Percentiles rank a stretch among this genome's conserved stretches.
Evolutionary conservation across 1,140 invertebrate species (phyloP).

Genomic region (Platorchestia sp.): DNA sequence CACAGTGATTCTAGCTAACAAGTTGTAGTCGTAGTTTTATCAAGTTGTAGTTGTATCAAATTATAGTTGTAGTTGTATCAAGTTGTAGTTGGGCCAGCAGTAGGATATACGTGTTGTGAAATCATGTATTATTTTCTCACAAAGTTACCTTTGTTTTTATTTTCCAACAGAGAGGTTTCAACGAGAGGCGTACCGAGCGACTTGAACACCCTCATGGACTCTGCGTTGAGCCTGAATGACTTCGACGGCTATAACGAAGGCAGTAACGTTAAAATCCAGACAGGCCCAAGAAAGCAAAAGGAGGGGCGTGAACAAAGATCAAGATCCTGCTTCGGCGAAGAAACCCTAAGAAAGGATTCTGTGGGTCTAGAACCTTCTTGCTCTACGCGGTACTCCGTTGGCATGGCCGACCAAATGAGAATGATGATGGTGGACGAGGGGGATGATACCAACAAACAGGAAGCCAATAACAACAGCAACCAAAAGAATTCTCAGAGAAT

Average conservation of each 20-base stretch:
- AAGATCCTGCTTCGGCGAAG: neutral
- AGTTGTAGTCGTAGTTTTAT: too few species aligned
- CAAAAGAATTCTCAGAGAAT: slow-evolving; percentile 29
- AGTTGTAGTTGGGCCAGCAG: too few species aligned
- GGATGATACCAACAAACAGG: neutral
- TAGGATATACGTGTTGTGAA: neutral
- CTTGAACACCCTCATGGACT: slow-evolving; percentile 13
- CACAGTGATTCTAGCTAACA: too few species aligned
- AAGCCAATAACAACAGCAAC: slow-evolving; percentile 4
- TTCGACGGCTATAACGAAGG: neutral
- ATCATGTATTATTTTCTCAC: neutral
- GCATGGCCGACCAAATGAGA: neutral
- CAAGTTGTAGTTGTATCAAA: too few species aligned
- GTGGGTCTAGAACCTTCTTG: neutral
- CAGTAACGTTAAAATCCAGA: neutral
- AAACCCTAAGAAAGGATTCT: neutral
- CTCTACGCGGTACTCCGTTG: neutral
- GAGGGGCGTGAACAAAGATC: neutral
- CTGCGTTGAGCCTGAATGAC: neutral
- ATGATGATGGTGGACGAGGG: neutral
- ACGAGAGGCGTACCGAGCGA: neutral
- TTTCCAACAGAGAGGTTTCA: neutral
- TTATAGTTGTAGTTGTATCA: too few species aligned
- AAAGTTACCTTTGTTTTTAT: neutral
- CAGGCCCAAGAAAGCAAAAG: too few species aligned